A percentile compares a stretch with the other conserved stretches of the same genome.
phyloP scores from a whole-genome alignment of 2,888 invertebrate genomes.

The Drosophila multiciliata region DNA sequence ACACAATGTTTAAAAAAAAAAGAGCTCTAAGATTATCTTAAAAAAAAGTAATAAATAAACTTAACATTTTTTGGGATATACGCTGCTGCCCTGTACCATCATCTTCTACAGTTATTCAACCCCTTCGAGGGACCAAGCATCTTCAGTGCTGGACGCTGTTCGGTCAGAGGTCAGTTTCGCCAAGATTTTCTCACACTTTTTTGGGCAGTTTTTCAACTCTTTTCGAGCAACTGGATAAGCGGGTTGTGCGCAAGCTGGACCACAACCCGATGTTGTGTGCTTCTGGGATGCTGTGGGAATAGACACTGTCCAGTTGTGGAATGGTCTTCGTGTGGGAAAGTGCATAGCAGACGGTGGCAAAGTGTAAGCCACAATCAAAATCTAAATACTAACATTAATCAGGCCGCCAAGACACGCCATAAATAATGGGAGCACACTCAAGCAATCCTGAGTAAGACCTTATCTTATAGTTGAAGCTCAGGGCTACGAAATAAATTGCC shows the following conservation, averaged over 20 bases:
- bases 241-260: conserved; percentile 42
- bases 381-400: conserved; percentile 53
- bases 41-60: conserved; percentile 2
- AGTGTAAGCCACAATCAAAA: conserved; percentile 41
- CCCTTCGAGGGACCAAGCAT: conserved; percentile 51
- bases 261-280: conserved; percentile 10
- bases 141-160: conserved; percentile 32
- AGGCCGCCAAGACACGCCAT: conserved; percentile 56
- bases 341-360: conserved; percentile 9
- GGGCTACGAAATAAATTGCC: conserved; percentile 64
- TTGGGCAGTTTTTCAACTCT: conserved; percentile 69
- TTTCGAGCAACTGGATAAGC: conserved; percentile 66
- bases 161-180: conserved; percentile 78
- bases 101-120: conserved; percentile 58
- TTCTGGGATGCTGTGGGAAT: conserved; percentile 66
- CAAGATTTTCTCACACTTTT: conserved; percentile 79
- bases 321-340: conserved; percentile 60
- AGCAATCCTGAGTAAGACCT: conserved; percentile 52
- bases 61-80: neutral
- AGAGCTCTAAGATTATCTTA: neutral
- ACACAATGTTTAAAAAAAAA: neutral
- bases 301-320: conserved; percentile 59
- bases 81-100: conserved; percentile 46
- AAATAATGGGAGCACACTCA: conserved; percentile 48
- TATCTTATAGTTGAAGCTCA: conserved; percentile 59